A percentile compares a stretch with the other conserved stretches of the same genome.
Conservation (phyloP, 2,888 invertebrate species). For the Fragum whitleyi region DNA sequence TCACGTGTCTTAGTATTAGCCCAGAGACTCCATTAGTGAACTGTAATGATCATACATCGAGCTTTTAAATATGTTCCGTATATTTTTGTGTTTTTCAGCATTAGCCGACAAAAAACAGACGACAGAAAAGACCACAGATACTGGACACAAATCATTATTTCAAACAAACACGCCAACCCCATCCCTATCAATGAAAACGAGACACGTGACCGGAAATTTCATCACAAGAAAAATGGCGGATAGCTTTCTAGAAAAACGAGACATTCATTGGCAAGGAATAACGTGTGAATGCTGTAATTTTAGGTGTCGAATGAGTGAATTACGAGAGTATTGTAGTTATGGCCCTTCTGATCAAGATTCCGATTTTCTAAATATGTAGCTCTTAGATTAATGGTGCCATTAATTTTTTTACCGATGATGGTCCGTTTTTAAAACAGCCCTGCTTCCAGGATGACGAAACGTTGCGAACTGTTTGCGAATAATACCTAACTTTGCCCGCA, state of each 20-base stretch:
- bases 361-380: not conserved
- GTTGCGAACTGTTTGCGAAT: too few species aligned
- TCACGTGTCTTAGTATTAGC: too few species aligned
- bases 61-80: too few species aligned
- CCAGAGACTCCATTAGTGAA: too few species aligned
- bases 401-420: too few species aligned
- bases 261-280: not conserved
- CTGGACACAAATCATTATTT: not conserved
- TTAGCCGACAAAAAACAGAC: not conserved
- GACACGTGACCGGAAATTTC: slow-evolving; percentile 3
- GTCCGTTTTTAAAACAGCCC: too few species aligned
- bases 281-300: slow-evolving; percentile 19
- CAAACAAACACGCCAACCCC: not conserved
- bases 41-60: too few species aligned
- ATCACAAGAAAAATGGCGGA: slow-evolving; percentile 15
- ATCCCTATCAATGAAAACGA: not conserved
- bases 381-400: not conserved
- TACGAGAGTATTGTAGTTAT: slow-evolving; percentile 18
- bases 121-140: not conserved
- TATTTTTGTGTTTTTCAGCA: not conserved
- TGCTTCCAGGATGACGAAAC: too few species aligned
- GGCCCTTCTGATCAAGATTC: slow-evolving; percentile 2
- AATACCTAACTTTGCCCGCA: too few species aligned
- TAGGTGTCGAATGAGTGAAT: slow-evolving; percentile 1
- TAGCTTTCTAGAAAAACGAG: slow-evolving; percentile 9